Base-by-base conservation (phyloP, 2,888 invertebrate species). In the Meganola albula region DNA sequence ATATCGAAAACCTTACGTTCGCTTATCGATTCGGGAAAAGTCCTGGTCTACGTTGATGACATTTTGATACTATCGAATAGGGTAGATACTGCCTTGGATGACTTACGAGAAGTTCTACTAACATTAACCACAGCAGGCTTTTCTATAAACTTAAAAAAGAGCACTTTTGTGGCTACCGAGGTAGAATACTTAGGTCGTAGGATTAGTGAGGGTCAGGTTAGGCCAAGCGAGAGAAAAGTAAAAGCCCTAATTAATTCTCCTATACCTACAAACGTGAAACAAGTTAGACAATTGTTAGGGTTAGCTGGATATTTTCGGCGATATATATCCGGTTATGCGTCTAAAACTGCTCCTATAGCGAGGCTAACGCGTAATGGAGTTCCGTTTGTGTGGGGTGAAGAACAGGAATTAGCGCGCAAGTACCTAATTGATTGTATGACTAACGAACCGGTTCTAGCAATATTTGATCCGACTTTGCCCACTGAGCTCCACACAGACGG, bases 401-500 rank as follows among this genome's bases (percentile, higher is more conserved):
- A 54, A 13, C 53, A 37, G 3, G 39, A 48, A 13, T 0, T 2
- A 4, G 31, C 24, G 5, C 31, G 48, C 1, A 16, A 31, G 3
- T 18, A 37, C 1, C 8, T 49, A 2, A 37, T 49, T 2, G 7
- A 27, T 1, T 11, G 10, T 2, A 12, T 48, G 4, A 44, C 45
- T 1, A 40, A 7, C n/a, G 45, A 48, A 23, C 51, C 48, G 0
- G 31, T 42, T 0, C 25, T 51, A 0, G 32, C 37, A 7, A 41
- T 50, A 3, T 52, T 41, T 23, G 40, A 52, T 8, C 53, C 45
- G 1, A 8, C 10, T 0, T 21, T 44, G 3, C 36, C 31, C 1
- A 47, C 34, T 1, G 49, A 46, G 11, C 23, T 50, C 1, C 50
- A 47, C 10, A 50, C 43, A 0, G 44, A 49, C 21, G 46, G 42